Evolutionary conservation across 2,888 invertebrate genomes (phyloP).

Genomic region (Litoditis marina): DNA sequence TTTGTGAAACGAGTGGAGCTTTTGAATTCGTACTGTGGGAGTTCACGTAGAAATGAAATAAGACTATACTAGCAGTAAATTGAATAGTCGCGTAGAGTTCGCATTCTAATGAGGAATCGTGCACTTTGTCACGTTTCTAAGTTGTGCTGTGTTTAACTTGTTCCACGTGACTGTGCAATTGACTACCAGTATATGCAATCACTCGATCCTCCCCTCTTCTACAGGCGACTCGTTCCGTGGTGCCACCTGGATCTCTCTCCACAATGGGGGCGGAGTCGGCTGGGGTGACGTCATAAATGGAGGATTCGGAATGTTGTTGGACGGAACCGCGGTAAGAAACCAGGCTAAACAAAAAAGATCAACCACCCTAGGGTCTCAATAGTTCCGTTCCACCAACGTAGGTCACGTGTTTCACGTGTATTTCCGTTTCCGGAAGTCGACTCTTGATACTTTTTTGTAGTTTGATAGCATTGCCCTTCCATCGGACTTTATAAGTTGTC

Average conservation of each 20-base stretch:
- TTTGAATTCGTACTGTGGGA: no score
- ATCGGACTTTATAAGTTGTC: no score
- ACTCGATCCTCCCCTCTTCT: conserved; percentile 5
- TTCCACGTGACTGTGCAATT: no score
- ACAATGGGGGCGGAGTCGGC: conserved; percentile 62
- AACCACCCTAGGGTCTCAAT: neutral
- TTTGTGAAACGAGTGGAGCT: neutral
- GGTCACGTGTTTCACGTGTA: no score
- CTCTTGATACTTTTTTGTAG: neutral
- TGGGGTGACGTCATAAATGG: conserved; percentile 72
- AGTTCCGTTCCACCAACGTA: no score
- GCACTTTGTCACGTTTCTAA: no score
- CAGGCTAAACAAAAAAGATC: neutral
- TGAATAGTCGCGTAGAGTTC: no score
- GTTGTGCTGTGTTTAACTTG: no score
- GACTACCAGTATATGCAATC: neutral
- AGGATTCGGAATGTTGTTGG: conserved; percentile 70
- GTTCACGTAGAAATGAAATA: neutral
- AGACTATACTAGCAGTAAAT: no score
- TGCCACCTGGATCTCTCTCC: conserved; percentile 69
- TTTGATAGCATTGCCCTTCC: no score
- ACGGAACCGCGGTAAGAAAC: conserved; percentile 64
- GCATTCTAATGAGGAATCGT: no score
- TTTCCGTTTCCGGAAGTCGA: no score
- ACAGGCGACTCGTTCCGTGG: conserved; percentile 65